Conservation (phyloP, 2,797 vertebrate genomes). For the Falco cherrug region DNA sequence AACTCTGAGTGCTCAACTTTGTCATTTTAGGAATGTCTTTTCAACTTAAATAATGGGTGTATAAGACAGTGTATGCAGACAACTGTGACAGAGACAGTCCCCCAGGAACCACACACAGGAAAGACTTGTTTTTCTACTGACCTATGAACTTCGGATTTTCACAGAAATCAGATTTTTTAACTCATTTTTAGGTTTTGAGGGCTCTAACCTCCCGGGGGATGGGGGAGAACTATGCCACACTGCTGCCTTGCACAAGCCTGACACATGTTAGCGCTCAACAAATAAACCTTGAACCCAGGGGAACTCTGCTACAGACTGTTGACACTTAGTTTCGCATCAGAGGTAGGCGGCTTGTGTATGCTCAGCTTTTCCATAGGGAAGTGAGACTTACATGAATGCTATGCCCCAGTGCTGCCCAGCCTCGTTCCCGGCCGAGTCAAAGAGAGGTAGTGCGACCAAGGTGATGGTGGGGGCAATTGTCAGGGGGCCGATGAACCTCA, state of each 20-base stretch:
- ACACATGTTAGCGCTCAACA: background rate
- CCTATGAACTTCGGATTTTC: background rate
- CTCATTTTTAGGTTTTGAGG: background rate
- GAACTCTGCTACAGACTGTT: background rate
- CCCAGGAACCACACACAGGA: background rate
- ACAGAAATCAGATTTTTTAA: background rate
- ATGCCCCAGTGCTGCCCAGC: conserved; percentile 97
- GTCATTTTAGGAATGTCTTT: background rate
- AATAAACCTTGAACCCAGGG: background rate
- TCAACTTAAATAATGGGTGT: background rate
- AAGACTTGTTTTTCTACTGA: background rate
- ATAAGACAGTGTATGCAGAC: background rate
- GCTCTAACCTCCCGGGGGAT: background rate
- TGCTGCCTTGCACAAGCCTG: background rate
- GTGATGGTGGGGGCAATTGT: conserved; percentile 96
- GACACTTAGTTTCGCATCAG: background rate
- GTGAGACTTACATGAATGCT: conserved; percentile 83
- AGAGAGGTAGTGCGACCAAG: conserved; percentile 91
- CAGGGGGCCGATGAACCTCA: conserved; percentile 94
- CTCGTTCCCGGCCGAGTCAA: conserved; percentile 83
- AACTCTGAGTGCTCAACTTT: background rate
- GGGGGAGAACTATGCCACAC: rapidly evolving
- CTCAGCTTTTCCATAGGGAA: background rate
- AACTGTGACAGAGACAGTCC: background rate
- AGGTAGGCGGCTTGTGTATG: background rate